Percentiles rank a stretch among this genome's conserved stretches.
Conservation (phyloP, 2,113 vertebrate genomes). For the Prionailurus viverrinus region DNA sequence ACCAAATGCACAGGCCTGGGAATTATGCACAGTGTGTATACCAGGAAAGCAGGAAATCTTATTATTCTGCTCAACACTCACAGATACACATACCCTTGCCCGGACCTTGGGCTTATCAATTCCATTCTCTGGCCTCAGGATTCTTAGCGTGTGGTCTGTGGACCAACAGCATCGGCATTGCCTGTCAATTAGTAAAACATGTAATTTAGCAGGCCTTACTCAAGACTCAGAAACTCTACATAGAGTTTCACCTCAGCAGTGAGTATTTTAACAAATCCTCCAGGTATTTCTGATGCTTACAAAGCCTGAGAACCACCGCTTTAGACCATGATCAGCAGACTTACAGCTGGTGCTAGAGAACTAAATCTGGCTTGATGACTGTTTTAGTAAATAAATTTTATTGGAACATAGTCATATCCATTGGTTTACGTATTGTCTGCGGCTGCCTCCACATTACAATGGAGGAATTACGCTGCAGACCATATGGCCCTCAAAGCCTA, state of each 20-base stretch:
- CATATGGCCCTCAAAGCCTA: not conserved
- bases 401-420: not conserved
- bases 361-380: not conserved
- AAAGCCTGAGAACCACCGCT: not conserved
- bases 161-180: not conserved
- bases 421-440: not conserved
- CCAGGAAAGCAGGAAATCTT: not conserved
- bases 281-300: not conserved
- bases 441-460: fast-evolving
- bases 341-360: not conserved
- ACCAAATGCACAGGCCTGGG: not conserved
- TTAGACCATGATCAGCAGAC: not conserved
- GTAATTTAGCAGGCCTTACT: not conserved
- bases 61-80: not conserved
- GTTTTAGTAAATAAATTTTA: not conserved
- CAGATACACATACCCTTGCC: fast-evolving
- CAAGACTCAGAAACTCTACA: not conserved
- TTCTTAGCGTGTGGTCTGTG: not conserved
- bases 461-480: not conserved
- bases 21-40: not conserved
- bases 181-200: not conserved
- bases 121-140: not conserved
- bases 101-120: not conserved
- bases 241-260: not conserved
- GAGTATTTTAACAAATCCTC: not conserved